Evolutionary conservation across 2,888 invertebrate genomes (phyloP).

Genomic region (Lasioglossum pauxillum): DNA sequence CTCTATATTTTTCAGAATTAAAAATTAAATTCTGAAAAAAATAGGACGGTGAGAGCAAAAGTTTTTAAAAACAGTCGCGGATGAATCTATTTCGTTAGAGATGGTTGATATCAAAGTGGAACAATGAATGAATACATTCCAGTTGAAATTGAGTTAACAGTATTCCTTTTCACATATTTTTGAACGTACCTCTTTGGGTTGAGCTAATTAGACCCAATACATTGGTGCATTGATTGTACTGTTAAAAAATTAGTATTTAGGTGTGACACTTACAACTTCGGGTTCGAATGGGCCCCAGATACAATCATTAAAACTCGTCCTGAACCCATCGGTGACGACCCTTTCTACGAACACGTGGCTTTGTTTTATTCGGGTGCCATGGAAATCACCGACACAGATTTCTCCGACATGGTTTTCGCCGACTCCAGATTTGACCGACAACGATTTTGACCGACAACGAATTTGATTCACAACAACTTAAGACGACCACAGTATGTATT

Average conservation of each 20-base stretch:
- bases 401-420: too few relatives aligned
- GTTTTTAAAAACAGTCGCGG: not conserved
- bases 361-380: too few relatives aligned
- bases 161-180: too few relatives aligned
- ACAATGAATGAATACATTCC: not conserved
- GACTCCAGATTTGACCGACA: too few relatives aligned
- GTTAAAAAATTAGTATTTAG: not conserved
- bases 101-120: not conserved
- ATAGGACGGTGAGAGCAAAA: not conserved
- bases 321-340: not conserved
- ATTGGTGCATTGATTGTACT: not conserved
- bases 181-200: not conserved
- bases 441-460: too few relatives aligned
- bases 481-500: too few relatives aligned
- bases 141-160: not conserved
- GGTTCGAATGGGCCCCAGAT: not conserved
- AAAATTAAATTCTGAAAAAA: not conserved
- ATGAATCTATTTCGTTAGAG: not conserved
- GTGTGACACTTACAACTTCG: not conserved
- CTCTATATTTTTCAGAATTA: not conserved
- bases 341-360: not conserved
- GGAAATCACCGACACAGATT: too few relatives aligned
- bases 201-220: too few relatives aligned
- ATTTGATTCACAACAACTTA: too few relatives aligned
- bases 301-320: not conserved